Conservation (phyloP, 35 echinoderm and acorn worm genomes). For the Eucidaris tribuloides region DNA sequence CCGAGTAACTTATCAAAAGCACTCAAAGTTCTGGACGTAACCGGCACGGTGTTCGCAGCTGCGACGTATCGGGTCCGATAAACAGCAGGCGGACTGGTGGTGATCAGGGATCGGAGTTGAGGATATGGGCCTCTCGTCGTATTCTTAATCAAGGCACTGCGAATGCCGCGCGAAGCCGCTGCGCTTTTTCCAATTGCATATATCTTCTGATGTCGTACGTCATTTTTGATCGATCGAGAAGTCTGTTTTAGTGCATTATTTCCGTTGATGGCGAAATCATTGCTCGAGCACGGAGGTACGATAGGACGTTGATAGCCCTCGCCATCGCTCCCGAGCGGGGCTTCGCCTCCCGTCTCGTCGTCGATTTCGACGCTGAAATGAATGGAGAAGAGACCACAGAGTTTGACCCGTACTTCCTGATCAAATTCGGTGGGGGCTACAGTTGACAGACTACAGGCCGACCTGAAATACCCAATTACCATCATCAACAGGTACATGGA, state of each 20-base stretch:
- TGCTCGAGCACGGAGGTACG: slow-evolving; percentile 49
- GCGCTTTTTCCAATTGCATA: slow-evolving; percentile 63
- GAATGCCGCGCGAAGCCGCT: slow-evolving; percentile 6
- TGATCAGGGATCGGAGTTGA: slow-evolving; percentile 2
- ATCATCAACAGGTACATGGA: too few species aligned
- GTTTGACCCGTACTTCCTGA: background rate
- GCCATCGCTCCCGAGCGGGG: slow-evolving; percentile 50
- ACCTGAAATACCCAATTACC: too few species aligned
- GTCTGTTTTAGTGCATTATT: slow-evolving; percentile 33
- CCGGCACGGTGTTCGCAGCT: slow-evolving; percentile 35
- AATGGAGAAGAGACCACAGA: slow-evolving; percentile 67
- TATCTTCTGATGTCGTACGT: slow-evolving; percentile 59
- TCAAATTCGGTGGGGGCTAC: too few species aligned
- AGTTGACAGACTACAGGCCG: too few species aligned
- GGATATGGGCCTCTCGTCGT: background rate
- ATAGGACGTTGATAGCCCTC: slow-evolving; percentile 27
- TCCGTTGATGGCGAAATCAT: slow-evolving; percentile 66
- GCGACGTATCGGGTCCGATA: slow-evolving; percentile 57
- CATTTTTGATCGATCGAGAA: background rate
- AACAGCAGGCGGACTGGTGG: slow-evolving; percentile 32
- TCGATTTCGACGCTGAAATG: slow-evolving; percentile 47
- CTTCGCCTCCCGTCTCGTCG: slow-evolving; percentile 36
- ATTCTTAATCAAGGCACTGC: slow-evolving; percentile 21
- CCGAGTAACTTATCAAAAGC: slow-evolving; percentile 61
- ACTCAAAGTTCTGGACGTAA: slow-evolving; percentile 55